Evolutionary conservation across 2,888 invertebrate species (phyloP).

Genomic region (Stenchaetothrips biformis): DNA sequence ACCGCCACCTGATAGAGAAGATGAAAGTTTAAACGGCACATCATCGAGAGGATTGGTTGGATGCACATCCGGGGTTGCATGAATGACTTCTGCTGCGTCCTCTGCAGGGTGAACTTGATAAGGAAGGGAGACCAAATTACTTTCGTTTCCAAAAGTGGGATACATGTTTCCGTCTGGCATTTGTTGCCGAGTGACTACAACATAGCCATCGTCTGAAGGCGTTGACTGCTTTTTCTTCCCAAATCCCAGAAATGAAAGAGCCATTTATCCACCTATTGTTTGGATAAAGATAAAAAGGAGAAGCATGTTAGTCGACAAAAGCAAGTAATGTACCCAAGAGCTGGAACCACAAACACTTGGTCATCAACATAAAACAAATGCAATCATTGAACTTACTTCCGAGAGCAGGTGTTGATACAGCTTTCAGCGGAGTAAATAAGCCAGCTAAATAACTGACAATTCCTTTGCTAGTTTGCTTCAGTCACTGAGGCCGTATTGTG

Average conservation of each 20-base stretch:
- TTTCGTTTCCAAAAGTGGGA: background rate
- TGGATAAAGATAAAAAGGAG: background rate
- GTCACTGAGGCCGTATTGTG: no score
- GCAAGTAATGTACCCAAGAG: no score
- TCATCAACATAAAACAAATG: no score
- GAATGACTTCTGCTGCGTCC: background rate
- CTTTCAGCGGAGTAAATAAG: no score
- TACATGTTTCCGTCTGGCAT: background rate
- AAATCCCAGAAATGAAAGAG: constrained; percentile 2
- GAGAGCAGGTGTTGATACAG: no score
- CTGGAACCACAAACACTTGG: no score
- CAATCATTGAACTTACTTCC: no score
- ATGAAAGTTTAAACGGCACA: constrained; percentile 14
- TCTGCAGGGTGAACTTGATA: background rate
- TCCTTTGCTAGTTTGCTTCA: no score
- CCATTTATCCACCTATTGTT: background rate
- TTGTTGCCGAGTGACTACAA: background rate
- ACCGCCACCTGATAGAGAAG: background rate
- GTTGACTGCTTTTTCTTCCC: background rate
- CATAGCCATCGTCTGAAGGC: background rate
- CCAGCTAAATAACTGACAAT: no score
- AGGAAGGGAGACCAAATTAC: background rate
- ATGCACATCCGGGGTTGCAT: background rate
- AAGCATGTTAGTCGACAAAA: background rate
- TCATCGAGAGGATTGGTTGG: background rate